Evolutionary conservation across 2,113 vertebrate genomes (phyloP), one percentile per base, ranked within the genome.

Genomic region (Periophthalmodon schlosseri): DNA sequence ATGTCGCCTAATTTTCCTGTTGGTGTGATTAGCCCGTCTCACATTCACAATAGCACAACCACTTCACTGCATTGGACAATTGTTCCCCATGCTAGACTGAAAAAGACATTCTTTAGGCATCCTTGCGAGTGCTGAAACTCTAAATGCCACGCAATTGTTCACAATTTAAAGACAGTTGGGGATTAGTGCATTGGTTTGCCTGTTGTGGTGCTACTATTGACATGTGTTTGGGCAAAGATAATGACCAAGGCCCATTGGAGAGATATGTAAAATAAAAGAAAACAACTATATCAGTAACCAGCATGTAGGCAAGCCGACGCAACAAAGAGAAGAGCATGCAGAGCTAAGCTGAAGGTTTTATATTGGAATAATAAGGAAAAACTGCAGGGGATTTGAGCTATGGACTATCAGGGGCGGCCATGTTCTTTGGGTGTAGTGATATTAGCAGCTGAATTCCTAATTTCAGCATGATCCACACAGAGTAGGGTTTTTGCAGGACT

Each of bases 211-310:
- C 86, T 85, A 87, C 81, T 76, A 82, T 44, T 78, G 77, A 90
- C 90, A 91, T 89, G 87, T 92, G 89, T 84, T 63, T 84, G 76
- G 85, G 77, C 82, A 76, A 87, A 90, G 91, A 93, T 93, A 91
- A 93, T 91, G 86, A 88, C 84, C 81, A 76, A 18, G 39, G 78
- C 80, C 81, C 80, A 80, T 75, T 75, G 77, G 76, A 86, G 84
- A 77, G 74, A 20, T 2, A 80, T 36, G 71, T 81, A 36, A 79
- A 89, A 88, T 86, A 86, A 87, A 89, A 81, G 81, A 69, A 4
- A 70, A 84, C 78, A 86, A 79, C 86, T 84, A 18, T 93, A 91
- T 93, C 91, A 82, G 87, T 84, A 74, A 83, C 74, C 0, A 86
- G 85, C 88, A 91, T 61, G 77, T 87, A 82, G 71, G 79, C 86